Evolutionary conservation across 2,888 invertebrate species (phyloP).

Genomic region (Cistogaster globosa): DNA sequence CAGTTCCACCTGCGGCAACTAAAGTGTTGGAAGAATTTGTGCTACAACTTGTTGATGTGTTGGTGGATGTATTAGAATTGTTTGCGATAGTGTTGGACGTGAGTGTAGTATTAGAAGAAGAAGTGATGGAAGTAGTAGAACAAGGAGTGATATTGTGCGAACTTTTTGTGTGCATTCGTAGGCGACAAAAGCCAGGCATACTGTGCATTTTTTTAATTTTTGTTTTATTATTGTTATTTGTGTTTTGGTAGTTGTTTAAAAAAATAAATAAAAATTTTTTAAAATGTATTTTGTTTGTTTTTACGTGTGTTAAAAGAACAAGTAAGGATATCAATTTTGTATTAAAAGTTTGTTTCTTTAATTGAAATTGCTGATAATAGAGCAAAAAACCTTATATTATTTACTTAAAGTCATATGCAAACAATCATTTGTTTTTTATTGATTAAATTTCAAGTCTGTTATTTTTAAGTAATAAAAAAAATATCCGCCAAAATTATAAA

Average conservation of each 20-base stretch:
- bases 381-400: too few species aligned
- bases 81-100: constrained; percentile 78
- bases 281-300: constrained; percentile 71
- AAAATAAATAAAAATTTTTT: constrained; percentile 34
- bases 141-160: constrained; percentile 82
- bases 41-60: constrained; percentile 70
- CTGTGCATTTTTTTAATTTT: constrained; percentile 85
- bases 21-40: constrained; percentile 68
- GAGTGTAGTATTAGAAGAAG: constrained; percentile 73
- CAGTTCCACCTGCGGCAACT: constrained; percentile 41
- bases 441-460: too few species aligned
- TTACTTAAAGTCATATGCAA: too few species aligned
- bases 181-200: constrained; percentile 98
- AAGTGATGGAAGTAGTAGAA: constrained; percentile 80
- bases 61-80: constrained; percentile 74
- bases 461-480: too few species aligned
- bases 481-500: too few species aligned
- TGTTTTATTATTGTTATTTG: constrained; percentile 55
- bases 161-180: constrained; percentile 96
- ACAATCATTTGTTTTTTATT: too few species aligned
- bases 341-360: too few species aligned
- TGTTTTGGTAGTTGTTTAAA: constrained; percentile 49
- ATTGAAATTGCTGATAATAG: too few species aligned
- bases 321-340: too few species aligned
- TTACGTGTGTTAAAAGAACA: constrained; percentile 10